A percentile compares a stretch with the other conserved stretches of the same genome.
Evolutionary conservation across 2,888 invertebrate genomes (phyloP).

Genomic region (Hecatera dysodea): DNA sequence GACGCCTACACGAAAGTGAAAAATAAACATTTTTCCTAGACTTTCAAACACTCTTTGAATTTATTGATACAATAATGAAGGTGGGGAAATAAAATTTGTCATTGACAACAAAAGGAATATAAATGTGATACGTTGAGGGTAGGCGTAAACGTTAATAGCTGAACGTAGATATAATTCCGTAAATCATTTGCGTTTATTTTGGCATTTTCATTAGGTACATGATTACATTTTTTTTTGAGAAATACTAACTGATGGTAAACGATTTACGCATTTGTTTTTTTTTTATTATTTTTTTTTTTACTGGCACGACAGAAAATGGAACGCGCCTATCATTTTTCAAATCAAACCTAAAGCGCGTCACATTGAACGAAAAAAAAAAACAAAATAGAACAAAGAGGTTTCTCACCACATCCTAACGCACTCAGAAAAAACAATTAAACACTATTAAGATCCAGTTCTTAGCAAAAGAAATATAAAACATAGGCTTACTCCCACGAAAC

Average conservation of each 20-base stretch:
- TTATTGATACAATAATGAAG: neutral
- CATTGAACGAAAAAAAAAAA: neutral
- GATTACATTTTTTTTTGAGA: neutral
- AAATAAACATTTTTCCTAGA: constrained; percentile 11
- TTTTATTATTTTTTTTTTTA: constrained; percentile 18
- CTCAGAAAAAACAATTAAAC: constrained; percentile 63
- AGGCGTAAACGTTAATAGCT: neutral
- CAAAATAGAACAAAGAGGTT: constrained; percentile 20
- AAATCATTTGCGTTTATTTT: neutral
- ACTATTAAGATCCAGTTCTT: constrained; percentile 68
- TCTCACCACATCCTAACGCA: constrained; percentile 47
- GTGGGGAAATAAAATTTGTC: neutral
- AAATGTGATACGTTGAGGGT: constrained; percentile 3
- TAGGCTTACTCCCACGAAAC: constrained; percentile 79
- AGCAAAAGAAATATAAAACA: constrained; percentile 67
- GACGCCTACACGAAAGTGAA: constrained; percentile 25
- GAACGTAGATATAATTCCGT: neutral
- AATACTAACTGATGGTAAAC: neutral
- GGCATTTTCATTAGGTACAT: constrained; percentile 10
- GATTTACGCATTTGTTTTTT: constrained; percentile 10
- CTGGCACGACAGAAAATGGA: constrained; percentile 16
- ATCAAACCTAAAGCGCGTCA: constrained; percentile 9
- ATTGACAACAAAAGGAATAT: neutral
- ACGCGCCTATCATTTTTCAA: constrained; percentile 26
- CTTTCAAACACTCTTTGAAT: neutral